Evolutionary conservation across 1,140 invertebrate species (phyloP), one percentile per base, ranked within the genome.

Genomic region (Spodoptera frugiperda): DNA sequence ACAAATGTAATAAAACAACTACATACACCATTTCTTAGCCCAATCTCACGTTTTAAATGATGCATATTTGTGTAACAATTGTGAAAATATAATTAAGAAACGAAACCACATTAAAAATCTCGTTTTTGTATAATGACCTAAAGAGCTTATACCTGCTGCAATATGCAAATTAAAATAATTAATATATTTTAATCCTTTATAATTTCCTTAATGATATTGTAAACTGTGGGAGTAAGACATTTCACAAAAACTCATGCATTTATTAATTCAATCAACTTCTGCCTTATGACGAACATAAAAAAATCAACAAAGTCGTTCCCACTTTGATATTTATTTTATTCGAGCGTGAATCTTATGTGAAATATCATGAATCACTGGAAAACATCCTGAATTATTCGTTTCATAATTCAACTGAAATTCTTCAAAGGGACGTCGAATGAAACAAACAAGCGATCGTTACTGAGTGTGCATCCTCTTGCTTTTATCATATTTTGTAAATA

Each of bases 341-440:
- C 54, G 70, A 54, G 21, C 72, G 55, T 12, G 33, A 14, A n/a
- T 55, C 39, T 68, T 73, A 59, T 59, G 59, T 25, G 19, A 74
- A 73, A 63, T 61, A 61, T 51, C 72, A 15, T 74, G 59, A 74
- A 63, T 74, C 72, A 63, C 21, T 63, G 46, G 51, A 74, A 55
- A 72, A 72, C 51, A 19, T 49, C 17, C 55, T 51, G 48, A 74
- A 74, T 74, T 51, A 63, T 74, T 53, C 48, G n/a, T 51, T 74
- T 63, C 54, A 73, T 49, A 74, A 61, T 74, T 74, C 57, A 74
- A 44, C 46, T 44, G 57, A 1, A 63, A 15, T 17, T 74, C 57
- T 74, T 63, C 57, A 63, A 74, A 74, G 44, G 55, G 55, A 74
- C 33, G 33, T 63, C 44, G 57, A 59, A 48, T 59, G 70, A 51